These are phyloP conservation scores for Cyanoderma ruficeps DNA, from an alignment of 2,113 vertebrate species.

Conservation along the genomic window DNA sequence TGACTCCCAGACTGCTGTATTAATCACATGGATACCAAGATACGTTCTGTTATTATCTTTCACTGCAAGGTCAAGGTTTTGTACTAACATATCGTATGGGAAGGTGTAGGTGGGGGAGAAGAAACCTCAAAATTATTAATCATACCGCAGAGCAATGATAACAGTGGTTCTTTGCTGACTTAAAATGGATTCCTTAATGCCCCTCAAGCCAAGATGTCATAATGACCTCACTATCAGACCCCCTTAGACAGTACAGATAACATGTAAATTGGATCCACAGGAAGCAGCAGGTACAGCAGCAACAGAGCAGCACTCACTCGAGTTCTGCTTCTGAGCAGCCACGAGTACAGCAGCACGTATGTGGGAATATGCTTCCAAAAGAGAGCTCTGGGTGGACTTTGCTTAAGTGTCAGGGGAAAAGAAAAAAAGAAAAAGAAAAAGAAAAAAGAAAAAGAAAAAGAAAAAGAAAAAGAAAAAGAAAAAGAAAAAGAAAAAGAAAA, in stretches of 20 bases:
- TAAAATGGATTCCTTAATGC: conserved; percentile 57
- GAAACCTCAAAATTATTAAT: conserved; percentile 68
- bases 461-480: no score
- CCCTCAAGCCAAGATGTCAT: conserved; percentile 23
- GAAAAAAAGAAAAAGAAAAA: no score
- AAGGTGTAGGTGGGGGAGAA: not conserved
- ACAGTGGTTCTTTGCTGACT: conserved; percentile 36
- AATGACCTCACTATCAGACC: conserved; percentile 36
- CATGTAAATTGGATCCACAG: not conserved
- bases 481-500: no score
- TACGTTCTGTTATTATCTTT: conserved; percentile 70
- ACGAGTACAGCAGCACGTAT: not conserved
- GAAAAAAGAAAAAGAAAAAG: no score
- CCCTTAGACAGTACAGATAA: not conserved
- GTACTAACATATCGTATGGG: conserved; percentile 2
- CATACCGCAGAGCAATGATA: conserved; percentile 36
- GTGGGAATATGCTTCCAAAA: not conserved
- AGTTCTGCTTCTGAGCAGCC: not conserved
- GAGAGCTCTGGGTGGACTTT: not conserved
- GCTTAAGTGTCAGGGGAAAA: rapidly evolving
- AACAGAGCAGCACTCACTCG: not conserved
- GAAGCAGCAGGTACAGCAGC: not conserved
- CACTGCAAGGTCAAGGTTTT: conserved; percentile 75
- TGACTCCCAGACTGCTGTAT: conserved; percentile 58
- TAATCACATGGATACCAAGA: conserved; percentile 72